These are phyloP conservation scores for Ammodytes marinus DNA, from an alignment of 2,113 vertebrate species.

Conservation along the genomic window DNA sequence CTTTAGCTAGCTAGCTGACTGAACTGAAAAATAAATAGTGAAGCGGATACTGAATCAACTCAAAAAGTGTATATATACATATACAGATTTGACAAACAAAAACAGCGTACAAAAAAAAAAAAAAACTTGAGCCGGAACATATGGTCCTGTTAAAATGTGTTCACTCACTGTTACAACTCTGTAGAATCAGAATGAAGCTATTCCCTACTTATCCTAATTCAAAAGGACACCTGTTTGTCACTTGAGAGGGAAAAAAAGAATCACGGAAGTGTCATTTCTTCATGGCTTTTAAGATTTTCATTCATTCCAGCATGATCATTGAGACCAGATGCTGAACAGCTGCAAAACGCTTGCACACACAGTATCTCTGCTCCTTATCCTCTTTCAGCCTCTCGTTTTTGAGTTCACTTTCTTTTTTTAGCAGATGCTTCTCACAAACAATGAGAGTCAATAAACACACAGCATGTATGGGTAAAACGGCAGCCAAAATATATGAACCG, in stretches of 20 bases:
- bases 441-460: not conserved
- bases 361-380: constrained; percentile 17
- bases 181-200: constrained; percentile 43
- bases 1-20: constrained; percentile 12
- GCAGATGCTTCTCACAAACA: constrained; percentile 6
- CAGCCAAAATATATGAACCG: not conserved
- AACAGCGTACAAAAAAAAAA: not conserved
- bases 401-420: constrained; percentile 10
- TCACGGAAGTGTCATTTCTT: constrained; percentile 69
- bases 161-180: constrained; percentile 32
- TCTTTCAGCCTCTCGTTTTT: not conserved
- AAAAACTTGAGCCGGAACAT: constrained; percentile 26
- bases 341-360: constrained; percentile 62
- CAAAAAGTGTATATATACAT: not conserved
- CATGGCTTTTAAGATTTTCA: constrained; percentile 71
- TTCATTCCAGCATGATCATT: constrained; percentile 70
- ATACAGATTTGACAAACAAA: constrained; percentile 1
- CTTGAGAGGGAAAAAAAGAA: constrained; percentile 43
- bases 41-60: not conserved
- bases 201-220: constrained; percentile 69
- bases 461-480: not conserved
- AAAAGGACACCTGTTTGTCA: constrained; percentile 81
- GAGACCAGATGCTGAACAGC: constrained; percentile 81
- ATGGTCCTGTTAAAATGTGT: constrained; percentile 27
- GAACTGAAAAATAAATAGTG: constrained; percentile 13